Evolutionary conservation across 2,113 vertebrate genomes (phyloP), one percentile per base, ranked within the genome.

Genomic region (Dendrocopos noguchii): DNA sequence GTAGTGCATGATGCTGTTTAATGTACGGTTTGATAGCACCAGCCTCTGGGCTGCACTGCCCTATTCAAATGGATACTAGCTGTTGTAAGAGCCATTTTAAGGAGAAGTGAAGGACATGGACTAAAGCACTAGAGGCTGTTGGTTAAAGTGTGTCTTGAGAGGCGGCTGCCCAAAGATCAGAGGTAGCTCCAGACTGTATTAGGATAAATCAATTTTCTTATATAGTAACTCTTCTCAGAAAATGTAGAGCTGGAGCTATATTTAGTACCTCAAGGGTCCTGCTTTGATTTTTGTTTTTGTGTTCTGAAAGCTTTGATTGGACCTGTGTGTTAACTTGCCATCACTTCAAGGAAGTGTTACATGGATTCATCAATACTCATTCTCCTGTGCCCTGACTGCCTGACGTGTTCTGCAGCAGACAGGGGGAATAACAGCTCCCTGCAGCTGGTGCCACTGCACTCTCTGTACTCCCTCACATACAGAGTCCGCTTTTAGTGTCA

Each of bases 211-310:
- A 16, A 64, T 94, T 84, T 94, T 74, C 83, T 74, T 56, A 9
- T 33, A 36, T 34, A 55, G 79, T 74, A 78, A 61, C 27, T 29
- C 81, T 82, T 72, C 64, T 88, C 39, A 63, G 76, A 44, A 93
- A 91, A 18, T 75, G 90, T 64, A 15, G 77, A 25, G 63, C 42
- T 70, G 71, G 55, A 84, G 71, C 71, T 94, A 72, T 90, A 70
- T 96, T 96, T 93, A 93, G 80, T 50, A 65, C 36, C 65, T 71
- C 47, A 61, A 80, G 80, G 73, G 53, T 70, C 47, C 31, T 78
- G 82, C 90, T 94, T 91, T 90, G 87, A 90, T 93, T 96, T 94
- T 94, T 56, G 21, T 93, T 94, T 90, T 90, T 11, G 1, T 44
- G 17, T 81, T 52, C 59, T 72, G 82, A 80, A 92, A 81, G 66